Conservation (phyloP, 2,888 invertebrate species). For the Zeuzera pyrina region DNA sequence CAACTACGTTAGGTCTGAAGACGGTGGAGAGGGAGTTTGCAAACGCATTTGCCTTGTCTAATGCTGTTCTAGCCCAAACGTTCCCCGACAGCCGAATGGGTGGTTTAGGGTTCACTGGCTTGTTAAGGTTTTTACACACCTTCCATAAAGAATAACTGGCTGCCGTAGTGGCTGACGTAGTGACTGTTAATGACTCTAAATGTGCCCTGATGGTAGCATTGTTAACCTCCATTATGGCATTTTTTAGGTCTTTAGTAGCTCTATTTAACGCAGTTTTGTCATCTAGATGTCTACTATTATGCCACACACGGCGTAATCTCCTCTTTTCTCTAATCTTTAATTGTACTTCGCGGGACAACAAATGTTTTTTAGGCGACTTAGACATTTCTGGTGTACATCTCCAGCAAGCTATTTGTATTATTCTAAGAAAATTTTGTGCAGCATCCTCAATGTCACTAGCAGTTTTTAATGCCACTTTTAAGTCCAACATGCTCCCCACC, state of each 20-base stretch:
- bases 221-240: conserved; percentile 2
- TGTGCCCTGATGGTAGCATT: conserved; percentile 1
- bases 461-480: conserved; percentile 11
- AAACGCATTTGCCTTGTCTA: conserved; percentile 10
- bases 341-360: no score
- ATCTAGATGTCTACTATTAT: conserved; percentile 7
- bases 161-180: not conserved
- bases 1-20: conserved; percentile 4
- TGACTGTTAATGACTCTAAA: not conserved
- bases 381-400: conserved; percentile 5
- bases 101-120: conserved; percentile 2
- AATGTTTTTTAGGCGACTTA: conserved; percentile 6
- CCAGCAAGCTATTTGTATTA: conserved; percentile 9
- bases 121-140: conserved; percentile 6
- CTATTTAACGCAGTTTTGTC: conserved; percentile 12
- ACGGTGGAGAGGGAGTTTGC: conserved; percentile 9
- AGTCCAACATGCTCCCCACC: conserved; percentile 4
- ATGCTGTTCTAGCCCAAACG: conserved; percentile 3
- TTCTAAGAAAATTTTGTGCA: not conserved
- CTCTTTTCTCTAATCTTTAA: conserved; percentile 12
- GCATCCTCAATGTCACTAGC: conserved; percentile 6
- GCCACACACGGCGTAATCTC: conserved; percentile 11
- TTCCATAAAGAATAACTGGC: conserved; percentile 13
- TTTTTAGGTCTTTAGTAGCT: conserved; percentile 6
- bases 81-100: conserved; percentile 1